Evolutionary conservation across 2,888 invertebrate genomes (phyloP).

Genomic region (Drosophila ochracea): DNA sequence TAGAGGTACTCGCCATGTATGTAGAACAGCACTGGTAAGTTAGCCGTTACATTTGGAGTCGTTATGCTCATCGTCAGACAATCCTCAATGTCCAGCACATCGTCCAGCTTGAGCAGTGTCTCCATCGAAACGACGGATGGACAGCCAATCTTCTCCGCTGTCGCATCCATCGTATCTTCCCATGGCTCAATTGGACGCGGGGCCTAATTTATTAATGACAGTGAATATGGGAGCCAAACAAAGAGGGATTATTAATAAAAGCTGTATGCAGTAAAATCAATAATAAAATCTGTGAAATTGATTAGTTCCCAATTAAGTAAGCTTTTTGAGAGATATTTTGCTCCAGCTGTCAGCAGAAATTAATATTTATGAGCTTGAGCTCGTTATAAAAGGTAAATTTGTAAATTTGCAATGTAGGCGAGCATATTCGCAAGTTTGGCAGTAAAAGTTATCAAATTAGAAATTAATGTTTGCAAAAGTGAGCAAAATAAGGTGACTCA

Average conservation of each 20-base stretch:
- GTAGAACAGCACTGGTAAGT: slow-evolving; percentile 84
- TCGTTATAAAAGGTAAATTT: slow-evolving; percentile 1
- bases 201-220: slow-evolving; percentile 60
- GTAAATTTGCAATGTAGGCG: not conserved
- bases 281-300: not conserved
- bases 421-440: slow-evolving; percentile 5
- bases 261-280: not conserved
- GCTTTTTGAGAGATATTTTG: not conserved
- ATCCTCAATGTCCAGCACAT: slow-evolving; percentile 82
- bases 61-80: slow-evolving; percentile 83
- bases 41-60: slow-evolving; percentile 77
- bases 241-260: slow-evolving; percentile 13
- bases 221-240: not conserved
- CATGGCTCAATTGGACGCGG: slow-evolving; percentile 83
- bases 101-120: slow-evolving; percentile 62
- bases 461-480: not conserved
- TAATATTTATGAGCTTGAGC: slow-evolving; percentile 29
- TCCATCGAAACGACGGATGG: slow-evolving; percentile 82
- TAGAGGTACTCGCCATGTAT: slow-evolving; percentile 85
- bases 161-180: slow-evolving; percentile 81
- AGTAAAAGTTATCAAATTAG: slow-evolving; percentile 1
- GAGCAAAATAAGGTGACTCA: not conserved
- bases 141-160: slow-evolving; percentile 81
- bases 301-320: slow-evolving; percentile 10
- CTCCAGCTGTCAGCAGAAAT: slow-evolving; percentile 1